A percentile compares a stretch with the other conserved stretches of the same genome.
phyloP scores from a whole-genome alignment of 2,113 vertebrate species.

The Pagrus major region DNA sequence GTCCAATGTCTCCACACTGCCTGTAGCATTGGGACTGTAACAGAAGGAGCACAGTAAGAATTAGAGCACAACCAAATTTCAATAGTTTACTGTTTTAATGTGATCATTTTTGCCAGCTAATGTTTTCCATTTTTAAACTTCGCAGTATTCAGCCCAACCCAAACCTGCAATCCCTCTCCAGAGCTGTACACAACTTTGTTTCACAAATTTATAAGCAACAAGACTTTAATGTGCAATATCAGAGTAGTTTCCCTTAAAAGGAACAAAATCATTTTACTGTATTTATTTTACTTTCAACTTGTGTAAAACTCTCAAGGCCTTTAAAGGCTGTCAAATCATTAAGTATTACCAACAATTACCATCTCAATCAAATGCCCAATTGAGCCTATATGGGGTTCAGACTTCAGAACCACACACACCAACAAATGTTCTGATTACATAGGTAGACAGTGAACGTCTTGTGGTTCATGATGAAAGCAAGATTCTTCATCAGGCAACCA shows the following conservation, averaged over 20 bases:
- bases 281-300: background rate
- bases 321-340: too few species aligned
- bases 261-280: too few species aligned
- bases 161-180: too few species aligned
- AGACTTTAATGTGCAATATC: too few species aligned
- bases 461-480: background rate
- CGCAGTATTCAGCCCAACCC: too few species aligned
- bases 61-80: background rate
- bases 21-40: constrained; percentile 88
- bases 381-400: background rate
- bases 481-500: background rate
- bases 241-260: too few species aligned
- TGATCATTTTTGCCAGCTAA: background rate
- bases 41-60: constrained; percentile 6
- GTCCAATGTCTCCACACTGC: constrained; percentile 91
- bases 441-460: background rate
- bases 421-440: background rate
- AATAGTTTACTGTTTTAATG: background rate
- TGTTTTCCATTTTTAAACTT: too few species aligned
- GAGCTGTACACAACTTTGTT: too few species aligned
- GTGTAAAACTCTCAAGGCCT: background rate
- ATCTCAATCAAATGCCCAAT: background rate
- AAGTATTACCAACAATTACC: background rate
- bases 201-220: too few species aligned
- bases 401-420: background rate